These are phyloP conservation scores for Mus caroli DNA, from an alignment of 2,797 vertebrate genomes.

Conservation along the genomic window DNA sequence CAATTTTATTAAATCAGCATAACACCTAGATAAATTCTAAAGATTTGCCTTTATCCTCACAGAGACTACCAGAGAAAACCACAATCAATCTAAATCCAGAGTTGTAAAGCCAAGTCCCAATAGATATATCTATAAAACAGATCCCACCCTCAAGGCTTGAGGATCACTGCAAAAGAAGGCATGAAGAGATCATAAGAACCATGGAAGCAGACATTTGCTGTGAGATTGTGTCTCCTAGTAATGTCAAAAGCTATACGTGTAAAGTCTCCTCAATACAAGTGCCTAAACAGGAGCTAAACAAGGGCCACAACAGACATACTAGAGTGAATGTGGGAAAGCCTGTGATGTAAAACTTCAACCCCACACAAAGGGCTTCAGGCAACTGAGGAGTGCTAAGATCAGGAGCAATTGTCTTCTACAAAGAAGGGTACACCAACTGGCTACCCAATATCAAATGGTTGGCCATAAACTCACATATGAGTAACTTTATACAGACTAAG, in stretches of 20 bases:
- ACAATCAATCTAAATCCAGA: not conserved
- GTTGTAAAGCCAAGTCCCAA: not conserved
- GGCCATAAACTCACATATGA: not conserved
- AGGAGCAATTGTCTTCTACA: too few species aligned
- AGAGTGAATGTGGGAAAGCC: not conserved
- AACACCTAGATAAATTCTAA: too few species aligned
- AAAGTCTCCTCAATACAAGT: not conserved
- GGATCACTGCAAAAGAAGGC: too few species aligned
- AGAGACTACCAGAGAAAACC: not conserved
- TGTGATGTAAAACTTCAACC: too few species aligned
- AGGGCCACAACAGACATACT: not conserved
- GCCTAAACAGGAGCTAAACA: not conserved
- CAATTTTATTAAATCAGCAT: too few species aligned
- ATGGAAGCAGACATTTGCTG: not conserved
- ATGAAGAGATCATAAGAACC: not conserved
- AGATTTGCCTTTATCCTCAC: not conserved
- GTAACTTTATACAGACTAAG: not conserved
- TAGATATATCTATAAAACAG: not conserved
- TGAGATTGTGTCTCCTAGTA: not conserved
- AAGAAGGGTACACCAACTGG: too few species aligned
- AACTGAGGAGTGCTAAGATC: not conserved
- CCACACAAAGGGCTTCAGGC: not conserved
- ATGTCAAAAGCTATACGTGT: not conserved
- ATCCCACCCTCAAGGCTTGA: not conserved
- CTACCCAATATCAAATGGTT: not conserved